Conservation (phyloP, 2,113 vertebrate species). For the Aythya baeri region DNA sequence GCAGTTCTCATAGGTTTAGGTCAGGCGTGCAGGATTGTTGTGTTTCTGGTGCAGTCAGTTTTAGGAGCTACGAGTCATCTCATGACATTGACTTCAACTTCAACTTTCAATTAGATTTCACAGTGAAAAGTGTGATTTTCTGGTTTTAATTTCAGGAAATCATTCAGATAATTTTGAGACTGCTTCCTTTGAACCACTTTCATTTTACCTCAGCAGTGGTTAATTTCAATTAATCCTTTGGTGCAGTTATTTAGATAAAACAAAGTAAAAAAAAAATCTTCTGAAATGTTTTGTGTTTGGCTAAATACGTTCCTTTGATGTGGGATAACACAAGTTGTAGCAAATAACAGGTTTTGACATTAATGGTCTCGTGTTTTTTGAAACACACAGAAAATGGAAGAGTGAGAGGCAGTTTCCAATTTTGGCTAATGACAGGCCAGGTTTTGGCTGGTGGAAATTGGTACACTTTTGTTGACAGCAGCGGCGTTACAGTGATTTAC, state of each 20-base stretch:
- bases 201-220: constrained; percentile 16
- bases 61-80: neutral
- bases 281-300: neutral
- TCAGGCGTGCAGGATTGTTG: neutral
- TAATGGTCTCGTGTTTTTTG: neutral
- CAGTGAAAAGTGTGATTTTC: neutral
- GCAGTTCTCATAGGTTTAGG: neutral
- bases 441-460: neutral
- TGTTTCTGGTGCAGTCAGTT: neutral
- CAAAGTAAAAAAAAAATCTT: neutral
- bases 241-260: neutral
- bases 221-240: constrained; percentile 7
- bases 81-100: neutral
- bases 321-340: neutral
- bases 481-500: neutral
- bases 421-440: neutral
- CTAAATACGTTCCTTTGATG: neutral
- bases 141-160: constrained; percentile 44
- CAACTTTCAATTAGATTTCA: constrained; percentile 7
- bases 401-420: neutral
- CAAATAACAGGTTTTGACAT: neutral
- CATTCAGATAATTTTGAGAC: neutral
- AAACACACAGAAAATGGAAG: neutral
- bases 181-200: constrained; percentile 28
- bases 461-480: constrained; percentile 9